Percentiles rank a stretch among this genome's conserved stretches.
These are phyloP conservation scores for Siniperca chuatsi DNA, from an alignment of 2,113 vertebrate species.

Conservation along the genomic window DNA sequence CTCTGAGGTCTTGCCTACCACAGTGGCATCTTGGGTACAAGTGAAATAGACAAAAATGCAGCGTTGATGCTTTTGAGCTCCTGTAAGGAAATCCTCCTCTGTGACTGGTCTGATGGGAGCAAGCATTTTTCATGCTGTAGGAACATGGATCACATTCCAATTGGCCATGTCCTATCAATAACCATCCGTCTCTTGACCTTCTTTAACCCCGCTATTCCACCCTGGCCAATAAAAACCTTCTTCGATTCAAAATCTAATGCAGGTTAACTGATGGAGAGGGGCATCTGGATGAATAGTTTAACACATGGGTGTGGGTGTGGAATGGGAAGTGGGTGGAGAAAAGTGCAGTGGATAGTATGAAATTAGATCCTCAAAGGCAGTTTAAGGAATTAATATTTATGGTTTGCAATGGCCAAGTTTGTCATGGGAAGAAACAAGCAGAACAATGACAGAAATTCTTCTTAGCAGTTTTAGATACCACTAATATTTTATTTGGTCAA, in stretches of 20 bases:
- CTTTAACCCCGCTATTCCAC: conserved; percentile 70
- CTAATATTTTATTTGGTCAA: conserved; percentile 60
- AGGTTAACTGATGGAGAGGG: conserved; percentile 47
- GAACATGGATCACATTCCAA: conserved; percentile 50
- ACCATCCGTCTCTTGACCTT: conserved; percentile 61
- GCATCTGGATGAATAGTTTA: conserved; percentile 70
- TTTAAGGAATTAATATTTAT: conserved; percentile 72
- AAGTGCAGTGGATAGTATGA: conserved; percentile 42
- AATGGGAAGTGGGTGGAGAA: conserved; percentile 53
- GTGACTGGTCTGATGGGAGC: conserved; percentile 38
- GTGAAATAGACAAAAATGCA: conserved; percentile 55
- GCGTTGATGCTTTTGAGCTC: conserved; percentile 48
- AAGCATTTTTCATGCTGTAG: conserved; percentile 42
- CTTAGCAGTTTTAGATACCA: conserved; percentile 47
- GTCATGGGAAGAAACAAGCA: conserved; percentile 33
- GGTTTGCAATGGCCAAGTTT: conserved; percentile 44
- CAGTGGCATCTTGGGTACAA: conserved; percentile 60
- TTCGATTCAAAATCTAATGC: conserved; percentile 55
- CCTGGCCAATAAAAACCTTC: conserved; percentile 67
- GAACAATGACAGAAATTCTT: conserved; percentile 36
- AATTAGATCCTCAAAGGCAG: conserved; percentile 76
- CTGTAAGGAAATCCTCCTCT: conserved; percentile 67
- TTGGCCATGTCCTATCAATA: conserved; percentile 40
- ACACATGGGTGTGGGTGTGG: conserved; percentile 65
- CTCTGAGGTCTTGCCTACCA: conserved; percentile 59